Conservation (phyloP, 1,140 invertebrate genomes). For the Nebria ingens region DNA sequence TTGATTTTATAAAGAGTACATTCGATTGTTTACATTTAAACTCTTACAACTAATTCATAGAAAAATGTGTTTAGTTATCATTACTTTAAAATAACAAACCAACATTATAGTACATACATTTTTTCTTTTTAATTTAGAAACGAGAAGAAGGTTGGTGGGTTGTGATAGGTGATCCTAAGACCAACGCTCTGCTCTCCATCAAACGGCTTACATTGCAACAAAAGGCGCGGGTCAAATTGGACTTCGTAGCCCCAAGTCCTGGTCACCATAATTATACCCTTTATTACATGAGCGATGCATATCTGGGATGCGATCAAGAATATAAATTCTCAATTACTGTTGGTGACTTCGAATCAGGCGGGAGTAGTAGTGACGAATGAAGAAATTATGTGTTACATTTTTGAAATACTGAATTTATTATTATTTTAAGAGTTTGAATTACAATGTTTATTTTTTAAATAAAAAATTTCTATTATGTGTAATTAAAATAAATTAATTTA, state of each 20-base stretch:
- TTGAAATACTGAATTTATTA: too few species aligned
- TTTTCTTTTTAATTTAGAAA: slow-evolving; percentile 60
- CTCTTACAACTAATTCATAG: neutral
- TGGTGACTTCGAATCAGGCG: slow-evolving; percentile 50
- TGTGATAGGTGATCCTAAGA: slow-evolving; percentile 92
- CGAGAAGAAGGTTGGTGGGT: slow-evolving; percentile 99
- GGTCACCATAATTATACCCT: slow-evolving; percentile 85
- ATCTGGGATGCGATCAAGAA: slow-evolving; percentile 97
- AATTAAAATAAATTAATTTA: too few species aligned
- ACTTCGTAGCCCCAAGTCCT: slow-evolving; percentile 84
- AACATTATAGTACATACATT: too few species aligned
- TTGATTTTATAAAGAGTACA: slow-evolving; percentile 8
- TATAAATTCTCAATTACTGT: slow-evolving; percentile 72
- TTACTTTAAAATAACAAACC: too few species aligned
- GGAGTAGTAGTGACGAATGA: slow-evolving; percentile 39
- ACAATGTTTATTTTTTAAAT: too few species aligned
- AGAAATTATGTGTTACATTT: too few species aligned
- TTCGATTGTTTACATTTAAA: slow-evolving; percentile 1
- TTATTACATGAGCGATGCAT: slow-evolving; percentile 99
- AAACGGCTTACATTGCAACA: slow-evolving; percentile 90
- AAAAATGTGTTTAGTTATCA: too few species aligned
- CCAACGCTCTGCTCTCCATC: slow-evolving; percentile 91
- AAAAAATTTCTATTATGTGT: too few species aligned
- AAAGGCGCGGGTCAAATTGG: slow-evolving; percentile 87
- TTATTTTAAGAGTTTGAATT: too few species aligned